Evolutionary conservation across 2,888 invertebrate species (phyloP).

Genomic region (Apamea anceps): DNA sequence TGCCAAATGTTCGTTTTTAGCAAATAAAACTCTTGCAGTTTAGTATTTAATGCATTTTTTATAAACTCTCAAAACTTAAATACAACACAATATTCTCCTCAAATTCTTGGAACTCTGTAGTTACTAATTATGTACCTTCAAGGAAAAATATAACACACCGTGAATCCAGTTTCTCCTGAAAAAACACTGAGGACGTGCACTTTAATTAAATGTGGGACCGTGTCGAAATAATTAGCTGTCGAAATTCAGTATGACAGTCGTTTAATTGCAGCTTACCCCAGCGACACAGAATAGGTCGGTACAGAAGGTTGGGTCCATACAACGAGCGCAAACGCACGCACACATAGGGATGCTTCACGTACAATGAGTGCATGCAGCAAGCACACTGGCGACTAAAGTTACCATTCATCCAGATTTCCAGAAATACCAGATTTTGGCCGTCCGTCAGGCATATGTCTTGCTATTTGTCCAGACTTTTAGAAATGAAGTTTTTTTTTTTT

Average conservation of each 20-base stretch:
- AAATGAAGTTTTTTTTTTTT: neutral
- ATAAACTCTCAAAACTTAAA: neutral
- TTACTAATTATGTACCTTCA: slow-evolving; percentile 16
- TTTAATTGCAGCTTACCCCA: slow-evolving; percentile 44
- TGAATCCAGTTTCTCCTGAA: slow-evolving; percentile 21
- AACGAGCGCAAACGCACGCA: no score
- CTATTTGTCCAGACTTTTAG: neutral
- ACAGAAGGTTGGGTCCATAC: neutral
- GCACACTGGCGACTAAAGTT: neutral
- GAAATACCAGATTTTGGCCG: neutral
- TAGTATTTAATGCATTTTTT: neutral
- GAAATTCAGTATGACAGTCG: no score
- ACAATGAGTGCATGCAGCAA: no score
- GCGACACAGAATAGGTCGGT: neutral
- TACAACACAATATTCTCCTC: neutral
- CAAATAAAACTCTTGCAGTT: neutral
- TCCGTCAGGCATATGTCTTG: neutral
- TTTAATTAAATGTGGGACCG: slow-evolving; percentile 62
- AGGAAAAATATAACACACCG: slow-evolving; percentile 13
- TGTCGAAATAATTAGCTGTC: no score
- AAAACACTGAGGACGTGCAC: slow-evolving; percentile 34
- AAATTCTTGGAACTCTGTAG: slow-evolving; percentile 13
- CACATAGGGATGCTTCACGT: neutral
- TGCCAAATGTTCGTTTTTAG: neutral
- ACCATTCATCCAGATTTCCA: neutral